Conservation (phyloP, 2,113 vertebrate species). For the Vulpes ferrilata region DNA sequence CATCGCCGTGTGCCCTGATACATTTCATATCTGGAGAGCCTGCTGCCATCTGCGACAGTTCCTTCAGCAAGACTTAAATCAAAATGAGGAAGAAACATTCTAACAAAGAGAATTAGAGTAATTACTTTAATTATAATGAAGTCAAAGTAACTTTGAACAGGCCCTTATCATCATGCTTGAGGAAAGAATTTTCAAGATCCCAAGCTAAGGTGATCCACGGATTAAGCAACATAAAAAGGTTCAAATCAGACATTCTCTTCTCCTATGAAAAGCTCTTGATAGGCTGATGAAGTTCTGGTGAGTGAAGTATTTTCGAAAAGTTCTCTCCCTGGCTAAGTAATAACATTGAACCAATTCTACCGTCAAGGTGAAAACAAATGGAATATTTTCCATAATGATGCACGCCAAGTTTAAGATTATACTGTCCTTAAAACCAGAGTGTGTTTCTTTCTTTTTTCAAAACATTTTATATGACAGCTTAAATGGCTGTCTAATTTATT, state of each 20-base stretch:
- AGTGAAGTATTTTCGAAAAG: background rate
- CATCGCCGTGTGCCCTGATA: background rate
- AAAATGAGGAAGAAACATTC: background rate
- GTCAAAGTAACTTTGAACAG: background rate
- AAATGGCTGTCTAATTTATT: background rate
- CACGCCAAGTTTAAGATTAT: background rate
- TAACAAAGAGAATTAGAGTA: background rate
- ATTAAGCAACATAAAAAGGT: background rate
- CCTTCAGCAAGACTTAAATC: background rate
- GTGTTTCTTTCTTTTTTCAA: background rate
- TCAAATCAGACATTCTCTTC: background rate
- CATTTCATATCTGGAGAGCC: background rate
- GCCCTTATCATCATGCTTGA: background rate
- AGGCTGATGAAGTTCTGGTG: background rate
- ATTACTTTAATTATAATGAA: background rate
- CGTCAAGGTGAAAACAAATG: background rate
- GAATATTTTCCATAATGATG: background rate
- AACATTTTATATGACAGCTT: background rate
- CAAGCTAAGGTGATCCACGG: background rate
- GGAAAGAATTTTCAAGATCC: conserved; percentile 6
- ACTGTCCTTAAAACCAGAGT: background rate
- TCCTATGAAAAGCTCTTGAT: conserved; percentile 41
- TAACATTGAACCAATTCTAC: background rate
- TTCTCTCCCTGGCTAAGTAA: background rate
- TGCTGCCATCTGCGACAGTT: background rate